Base-by-base conservation (phyloP, 2,797 vertebrate species). In the Ctenopoma kingsleyae region DNA sequence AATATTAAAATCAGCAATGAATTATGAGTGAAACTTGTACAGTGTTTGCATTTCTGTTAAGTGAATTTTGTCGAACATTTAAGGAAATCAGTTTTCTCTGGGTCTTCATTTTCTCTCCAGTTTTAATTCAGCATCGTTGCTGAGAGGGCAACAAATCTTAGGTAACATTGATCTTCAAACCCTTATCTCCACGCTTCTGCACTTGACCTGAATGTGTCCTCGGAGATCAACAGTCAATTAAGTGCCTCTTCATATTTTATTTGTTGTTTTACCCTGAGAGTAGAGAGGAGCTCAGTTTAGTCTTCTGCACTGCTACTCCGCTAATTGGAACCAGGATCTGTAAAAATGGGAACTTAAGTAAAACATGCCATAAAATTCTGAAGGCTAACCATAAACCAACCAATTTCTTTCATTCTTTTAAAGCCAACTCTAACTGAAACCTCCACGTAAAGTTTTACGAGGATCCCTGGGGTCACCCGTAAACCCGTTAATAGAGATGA, bases 401-500 rank as follows among this genome's bases (percentile, higher is more conserved):
- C 93, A 91, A 95, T 94, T 95, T 94, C 93, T 94, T 94, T 95
- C 93, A 91, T 94, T 95, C 93, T 94, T 94, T 94, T 89, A 87
- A 93, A 94, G 89, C 78, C 88, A 94, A 91, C 92, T 93, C 91
- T 86, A 87, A 91, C 91, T 92, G 93, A 94, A 95, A 94, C 94
- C 93, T 93, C 89, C 87, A 76, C 88, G 92, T 95, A 95, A 95
- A 95, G 87, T 91, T 95, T 95, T 95, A 95, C 73, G 94, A 95
- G 93, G 89, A 92, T 94, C 94, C 95, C 93, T 91, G 93, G 94
- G 95, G 93, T 94, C 94, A 93, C 86, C 93, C 91, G 90, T 95
- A 95, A 95, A 95, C 91, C 93, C 90, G 93, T 95, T 95, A 95
- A 94, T 95, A 94, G 94, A 95, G 94, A 95, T 95, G 94, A 95